These are phyloP conservation scores for Drosophila nebulosa DNA, from an alignment of 1,140 invertebrate genomes.

Conservation along the genomic window DNA sequence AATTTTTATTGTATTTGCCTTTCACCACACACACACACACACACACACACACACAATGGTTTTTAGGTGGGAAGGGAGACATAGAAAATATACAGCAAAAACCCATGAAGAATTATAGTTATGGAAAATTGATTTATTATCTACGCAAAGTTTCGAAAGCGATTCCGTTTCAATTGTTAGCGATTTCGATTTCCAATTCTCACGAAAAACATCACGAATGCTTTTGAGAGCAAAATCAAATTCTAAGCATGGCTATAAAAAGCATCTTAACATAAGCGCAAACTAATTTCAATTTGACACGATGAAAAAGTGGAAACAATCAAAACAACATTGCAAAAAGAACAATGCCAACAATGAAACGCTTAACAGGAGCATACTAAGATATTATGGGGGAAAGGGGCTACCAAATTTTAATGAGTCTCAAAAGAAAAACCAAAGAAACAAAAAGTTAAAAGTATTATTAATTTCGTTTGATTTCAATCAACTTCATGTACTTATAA, in stretches of 20 bases:
- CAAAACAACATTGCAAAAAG: not conserved
- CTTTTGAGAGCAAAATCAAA: not conserved
- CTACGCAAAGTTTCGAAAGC: not conserved
- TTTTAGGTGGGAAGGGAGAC: not conserved
- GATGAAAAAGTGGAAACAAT: not conserved
- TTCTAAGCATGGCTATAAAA: not conserved
- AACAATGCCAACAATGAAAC: not conserved
- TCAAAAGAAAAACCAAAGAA: no score
- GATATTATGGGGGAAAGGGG: no score
- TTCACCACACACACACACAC: no score
- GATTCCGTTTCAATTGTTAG: not conserved
- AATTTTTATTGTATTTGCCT: conserved; percentile 40
- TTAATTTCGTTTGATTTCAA: no score
- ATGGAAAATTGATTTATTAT: not conserved
- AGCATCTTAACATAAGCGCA: not conserved
- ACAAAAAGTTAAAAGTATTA: no score
- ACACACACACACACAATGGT: conserved; percentile 24
- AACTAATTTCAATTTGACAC: not conserved
- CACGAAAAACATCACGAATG: no score
- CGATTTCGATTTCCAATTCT: no score
- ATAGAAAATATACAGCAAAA: not conserved
- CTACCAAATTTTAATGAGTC: no score
- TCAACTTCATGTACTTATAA: no score
- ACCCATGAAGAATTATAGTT: not conserved
- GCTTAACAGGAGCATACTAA: not conserved